Conservation (phyloP, 2,888 invertebrate genomes). For the Lamellibrachia satsuma region DNA sequence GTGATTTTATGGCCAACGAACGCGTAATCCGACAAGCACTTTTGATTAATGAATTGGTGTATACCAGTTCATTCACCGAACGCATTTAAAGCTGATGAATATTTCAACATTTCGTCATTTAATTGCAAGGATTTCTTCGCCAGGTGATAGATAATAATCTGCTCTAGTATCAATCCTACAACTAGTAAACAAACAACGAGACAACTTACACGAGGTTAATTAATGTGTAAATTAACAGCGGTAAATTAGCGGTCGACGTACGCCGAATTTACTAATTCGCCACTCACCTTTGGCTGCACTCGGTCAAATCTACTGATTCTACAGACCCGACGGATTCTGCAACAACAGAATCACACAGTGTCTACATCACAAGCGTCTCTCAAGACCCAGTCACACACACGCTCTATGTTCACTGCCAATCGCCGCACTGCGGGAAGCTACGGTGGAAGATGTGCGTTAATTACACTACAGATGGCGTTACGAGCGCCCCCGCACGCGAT, state of each 20-base stretch:
- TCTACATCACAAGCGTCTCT: neutral
- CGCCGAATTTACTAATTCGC: neutral
- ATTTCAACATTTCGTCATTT: neutral
- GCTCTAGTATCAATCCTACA: neutral
- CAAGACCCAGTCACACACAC: neutral
- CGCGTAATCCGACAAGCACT: neutral
- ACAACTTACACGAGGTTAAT: neutral
- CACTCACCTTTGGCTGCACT: neutral
- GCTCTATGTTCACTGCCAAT: neutral
- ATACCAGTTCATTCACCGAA: neutral
- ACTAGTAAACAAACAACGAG: neutral
- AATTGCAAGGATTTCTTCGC: too few relatives aligned
- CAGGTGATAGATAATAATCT: neutral
- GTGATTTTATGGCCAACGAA: neutral
- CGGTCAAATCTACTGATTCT: neutral
- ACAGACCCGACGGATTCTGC: neutral
- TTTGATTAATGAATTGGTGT: neutral
- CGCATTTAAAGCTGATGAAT: neutral
- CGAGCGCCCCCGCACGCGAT: neutral
- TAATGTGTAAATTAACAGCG: neutral
- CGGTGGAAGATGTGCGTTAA: neutral
- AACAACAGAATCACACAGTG: neutral
- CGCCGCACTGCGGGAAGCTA: neutral
- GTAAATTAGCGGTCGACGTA: neutral
- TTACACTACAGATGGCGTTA: constrained; percentile 13